These are phyloP conservation scores for Phenganax stokvisi DNA, from an alignment of 92 coral and sea anemone species.

Conservation along the genomic window DNA sequence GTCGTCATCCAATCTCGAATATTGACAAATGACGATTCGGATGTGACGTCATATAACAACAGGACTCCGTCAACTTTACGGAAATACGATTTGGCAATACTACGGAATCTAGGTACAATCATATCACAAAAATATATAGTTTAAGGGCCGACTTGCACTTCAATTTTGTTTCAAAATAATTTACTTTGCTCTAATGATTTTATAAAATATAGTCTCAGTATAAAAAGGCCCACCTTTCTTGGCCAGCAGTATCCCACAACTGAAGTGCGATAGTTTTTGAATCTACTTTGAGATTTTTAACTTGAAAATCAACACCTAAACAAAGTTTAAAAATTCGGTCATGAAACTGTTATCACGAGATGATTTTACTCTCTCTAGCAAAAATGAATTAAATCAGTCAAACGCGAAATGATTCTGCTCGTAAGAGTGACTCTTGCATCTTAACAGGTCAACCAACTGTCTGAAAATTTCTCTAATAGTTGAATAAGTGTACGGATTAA, in stretches of 20 bases:
- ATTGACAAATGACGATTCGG: constrained; percentile 79
- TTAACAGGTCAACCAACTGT: too few species aligned
- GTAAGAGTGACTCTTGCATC: too few species aligned
- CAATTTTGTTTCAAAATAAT: too few species aligned
- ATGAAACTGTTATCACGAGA: too few species aligned
- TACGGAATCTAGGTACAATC: constrained; percentile 62
- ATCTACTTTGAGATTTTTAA: constrained; percentile 62
- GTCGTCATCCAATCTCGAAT: constrained; percentile 93
- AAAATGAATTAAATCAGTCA: too few species aligned
- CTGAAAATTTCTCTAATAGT: not conserved
- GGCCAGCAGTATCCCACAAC: constrained; percentile 99
- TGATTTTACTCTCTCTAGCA: too few species aligned
- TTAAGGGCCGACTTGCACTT: too few species aligned
- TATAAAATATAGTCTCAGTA: too few species aligned
- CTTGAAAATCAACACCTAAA: constrained; percentile 91
- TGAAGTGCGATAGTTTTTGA: constrained; percentile 79
- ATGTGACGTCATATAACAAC: constrained; percentile 89
- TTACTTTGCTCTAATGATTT: too few species aligned
- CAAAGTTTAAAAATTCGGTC: not conserved
- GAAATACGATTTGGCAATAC: constrained; percentile 92
- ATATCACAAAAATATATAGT: not conserved
- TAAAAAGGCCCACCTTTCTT: constrained; percentile 64
- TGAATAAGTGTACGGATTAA: not conserved
- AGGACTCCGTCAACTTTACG: constrained; percentile 92
- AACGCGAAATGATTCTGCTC: too few species aligned